Percentiles rank a stretch among this genome's conserved stretches.
Conservation (phyloP, 1,140 invertebrate genomes). For the Papilio dardanus region DNA sequence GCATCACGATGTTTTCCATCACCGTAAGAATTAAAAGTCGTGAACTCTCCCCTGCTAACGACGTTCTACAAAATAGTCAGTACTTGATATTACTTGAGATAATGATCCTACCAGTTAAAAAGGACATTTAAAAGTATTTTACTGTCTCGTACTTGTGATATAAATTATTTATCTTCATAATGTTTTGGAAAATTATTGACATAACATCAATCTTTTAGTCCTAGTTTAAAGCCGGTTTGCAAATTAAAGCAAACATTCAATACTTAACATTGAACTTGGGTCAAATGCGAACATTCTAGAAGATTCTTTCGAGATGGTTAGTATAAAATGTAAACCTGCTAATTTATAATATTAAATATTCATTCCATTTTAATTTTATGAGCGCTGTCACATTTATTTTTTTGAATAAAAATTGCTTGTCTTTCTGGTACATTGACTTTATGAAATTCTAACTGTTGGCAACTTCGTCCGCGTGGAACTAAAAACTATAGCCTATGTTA, state of each 20-base stretch:
- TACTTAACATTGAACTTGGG: conserved; percentile 8
- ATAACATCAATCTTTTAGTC: neutral
- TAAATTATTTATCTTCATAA: neutral
- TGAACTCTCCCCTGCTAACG: too few species aligned
- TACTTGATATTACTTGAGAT: too few species aligned
- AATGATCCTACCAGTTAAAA: too few species aligned
- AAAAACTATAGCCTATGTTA: too few species aligned
- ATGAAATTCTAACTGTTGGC: neutral
- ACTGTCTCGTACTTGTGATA: too few species aligned
- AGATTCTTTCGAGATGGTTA: neutral
- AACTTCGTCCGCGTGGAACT: too few species aligned
- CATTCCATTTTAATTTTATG: neutral
- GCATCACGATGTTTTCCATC: too few species aligned
- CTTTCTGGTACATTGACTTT: neutral
- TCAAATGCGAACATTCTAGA: neutral
- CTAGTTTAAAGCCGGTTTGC: conserved; percentile 19
- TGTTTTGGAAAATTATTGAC: neutral
- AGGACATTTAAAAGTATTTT: too few species aligned
- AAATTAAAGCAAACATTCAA: neutral
- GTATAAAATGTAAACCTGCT: neutral
- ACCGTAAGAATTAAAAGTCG: too few species aligned
- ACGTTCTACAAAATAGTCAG: too few species aligned
- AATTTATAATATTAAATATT: neutral
- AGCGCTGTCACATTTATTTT: neutral
- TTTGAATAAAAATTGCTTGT: neutral